Conservation (phyloP, 1,140 invertebrate species). For the Micrasema longulum region DNA sequence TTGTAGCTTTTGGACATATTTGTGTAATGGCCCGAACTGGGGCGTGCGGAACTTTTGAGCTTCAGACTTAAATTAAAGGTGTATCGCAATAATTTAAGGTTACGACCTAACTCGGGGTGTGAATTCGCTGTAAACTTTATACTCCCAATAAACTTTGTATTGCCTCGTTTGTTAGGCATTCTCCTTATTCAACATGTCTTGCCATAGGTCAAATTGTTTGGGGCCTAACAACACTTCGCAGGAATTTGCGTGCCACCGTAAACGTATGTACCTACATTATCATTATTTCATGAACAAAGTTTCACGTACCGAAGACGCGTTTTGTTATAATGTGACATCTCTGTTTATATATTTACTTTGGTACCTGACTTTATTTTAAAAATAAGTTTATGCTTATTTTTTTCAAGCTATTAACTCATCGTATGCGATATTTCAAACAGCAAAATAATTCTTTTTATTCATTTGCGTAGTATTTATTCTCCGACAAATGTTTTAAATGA, state of each 20-base stretch:
- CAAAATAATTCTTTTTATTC: too few relatives aligned
- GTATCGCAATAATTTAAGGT: constrained; percentile 37
- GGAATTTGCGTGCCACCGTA: not conserved
- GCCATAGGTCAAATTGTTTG: constrained; percentile 24
- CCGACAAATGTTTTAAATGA: too few relatives aligned
- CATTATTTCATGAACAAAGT: too few relatives aligned
- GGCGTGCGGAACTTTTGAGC: constrained; percentile 34
- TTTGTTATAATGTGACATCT: too few relatives aligned
- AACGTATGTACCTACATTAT: too few relatives aligned
- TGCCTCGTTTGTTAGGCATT: constrained; percentile 25
- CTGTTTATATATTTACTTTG: too few relatives aligned
- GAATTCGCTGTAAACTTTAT: constrained; percentile 38
- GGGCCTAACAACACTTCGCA: not conserved
- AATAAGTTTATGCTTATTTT: too few relatives aligned
- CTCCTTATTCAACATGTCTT: constrained; percentile 23
- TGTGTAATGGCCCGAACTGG: constrained; percentile 12
- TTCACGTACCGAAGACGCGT: too few relatives aligned
- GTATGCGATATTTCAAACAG: too few relatives aligned
- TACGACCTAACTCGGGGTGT: constrained; percentile 27
- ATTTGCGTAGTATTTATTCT: too few relatives aligned
- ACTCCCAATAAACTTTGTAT: constrained; percentile 38
- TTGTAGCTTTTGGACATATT: not conserved
- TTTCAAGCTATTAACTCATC: too few relatives aligned
- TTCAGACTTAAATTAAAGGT: constrained; percentile 38
- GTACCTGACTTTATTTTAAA: too few relatives aligned